Percentiles rank a stretch among this genome's conserved stretches.
Evolutionary conservation across 2,797 vertebrate species (phyloP).

Genomic region (Mallotus villosus): DNA sequence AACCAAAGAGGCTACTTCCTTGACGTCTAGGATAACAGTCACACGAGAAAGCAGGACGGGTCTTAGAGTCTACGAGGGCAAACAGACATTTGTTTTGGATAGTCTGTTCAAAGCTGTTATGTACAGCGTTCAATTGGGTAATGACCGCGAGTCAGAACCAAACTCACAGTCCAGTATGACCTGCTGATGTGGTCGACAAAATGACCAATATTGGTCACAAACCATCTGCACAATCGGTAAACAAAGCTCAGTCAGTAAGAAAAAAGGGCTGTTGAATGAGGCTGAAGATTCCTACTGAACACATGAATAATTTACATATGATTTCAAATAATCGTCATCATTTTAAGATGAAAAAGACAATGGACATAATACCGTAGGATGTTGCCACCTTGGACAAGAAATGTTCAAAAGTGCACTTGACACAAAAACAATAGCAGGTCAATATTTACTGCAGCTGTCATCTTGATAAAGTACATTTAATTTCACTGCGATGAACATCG

Average conservation of each 20-base stretch:
- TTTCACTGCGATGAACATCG: slow-evolving; percentile 37
- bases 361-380: background rate
- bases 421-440: slow-evolving; percentile 1
- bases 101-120: slow-evolving; percentile 28
- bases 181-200: background rate
- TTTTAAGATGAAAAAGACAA: slow-evolving; percentile 4
- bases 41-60: slow-evolving; percentile 37
- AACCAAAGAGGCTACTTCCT: slow-evolving; percentile 27
- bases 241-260: background rate
- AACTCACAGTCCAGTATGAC: slow-evolving; percentile 23
- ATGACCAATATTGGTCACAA: background rate
- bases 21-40: slow-evolving; percentile 37
- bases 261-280: background rate
- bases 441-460: background rate
- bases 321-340: slow-evolving; percentile 8
- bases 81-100: slow-evolving; percentile 42
- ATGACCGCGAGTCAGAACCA: slow-evolving; percentile 21
- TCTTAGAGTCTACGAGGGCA: slow-evolving; percentile 37
- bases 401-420: background rate
- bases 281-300: background rate
- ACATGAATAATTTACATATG: background rate
- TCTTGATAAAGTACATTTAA: background rate
- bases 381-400: background rate
- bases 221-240: background rate
- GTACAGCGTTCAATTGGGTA: slow-evolving; percentile 23